Base-by-base conservation (phyloP, 2,888 invertebrate genomes). In the Epirrhoe alternata region DNA sequence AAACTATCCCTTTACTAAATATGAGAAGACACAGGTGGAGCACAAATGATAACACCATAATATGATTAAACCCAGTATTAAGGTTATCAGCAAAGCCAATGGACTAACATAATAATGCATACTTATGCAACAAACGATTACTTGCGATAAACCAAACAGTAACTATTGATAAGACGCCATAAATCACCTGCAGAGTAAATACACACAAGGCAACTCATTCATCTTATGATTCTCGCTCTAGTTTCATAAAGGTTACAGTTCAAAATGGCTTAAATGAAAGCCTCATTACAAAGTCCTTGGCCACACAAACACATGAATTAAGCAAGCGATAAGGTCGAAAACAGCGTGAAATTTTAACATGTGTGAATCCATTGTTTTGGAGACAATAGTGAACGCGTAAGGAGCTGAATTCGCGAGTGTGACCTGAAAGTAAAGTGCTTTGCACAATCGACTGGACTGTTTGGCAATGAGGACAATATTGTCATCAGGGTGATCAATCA, bases 311-410 rank as follows among this genome's bases (percentile, higher is more conserved):
- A 45, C 51, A 52, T 31, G 12, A 61, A 61, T 42, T 50, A 12
- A 30, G 30, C 17, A 31, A 24, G 33, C 38, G 12, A 14, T 54
- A 61, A 52, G 51, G 52, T 51, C 31, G 10, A 53, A 63, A 52
- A 30, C 56, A 31, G 50, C 38, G 31, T 57, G 31, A 24, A 47
- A 30, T 38, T n/a, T 47, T 38, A 61, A 61, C 42, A 54, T 57
- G 49, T 64, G 61, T 53, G 61, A 60, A 56, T 66, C 77, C 75
- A 84, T 86, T 86, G 85, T 86, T 80, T 75, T 55, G 66, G 64
- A 75, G 63, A 86, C 83, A 86, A 86, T 85, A 73, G 78, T 57
- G 38, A 52, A 45, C 77, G 68, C 74, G 81, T 77, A 77, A 77
- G 77, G 79, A 73, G 76, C 70, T 74, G 77, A 79, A 76, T 84